Evolutionary conservation across 1,140 invertebrate genomes (phyloP), one percentile per base, ranked within the genome.

Genomic region (Lordiphosa mommai): DNA sequence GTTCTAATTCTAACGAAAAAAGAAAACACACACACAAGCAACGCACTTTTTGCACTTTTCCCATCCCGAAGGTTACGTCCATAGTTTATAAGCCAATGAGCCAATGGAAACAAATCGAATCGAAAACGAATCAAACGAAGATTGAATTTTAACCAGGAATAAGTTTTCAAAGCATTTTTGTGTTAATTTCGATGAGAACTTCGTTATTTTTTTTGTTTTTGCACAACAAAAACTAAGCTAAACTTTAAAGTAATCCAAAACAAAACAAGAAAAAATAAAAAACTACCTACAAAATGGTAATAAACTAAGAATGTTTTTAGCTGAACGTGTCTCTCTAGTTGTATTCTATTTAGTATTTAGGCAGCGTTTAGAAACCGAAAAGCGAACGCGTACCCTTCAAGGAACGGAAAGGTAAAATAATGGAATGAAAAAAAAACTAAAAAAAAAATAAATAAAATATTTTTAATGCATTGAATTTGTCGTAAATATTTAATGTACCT

Each of bases 401-500:
- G 46, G 16, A 55, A 44, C 10, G 40, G 51, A 72, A 49, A 57
- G 46, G 48, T 55, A 50, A 72, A 43, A 34, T 27, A 14, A 17
- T 14, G 2, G 34, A 36, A 60, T 14, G 30, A 14, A 20, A 30
- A 13, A 44, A 20, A 41, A 46, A 13, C 6, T 43, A 37, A 13
- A 32, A 33, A 53, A 32, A 40, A 51, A 63, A 53, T 59, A 68
- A 67, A 71, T 76, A 84, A 60, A 76, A 77, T 82, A 84, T 76
- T 84, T 82, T 84, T 84, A 82, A 84, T 82, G 76, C 77, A 82
- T 82, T 82, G 76, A 82, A 84, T 82, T 84, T 69, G 76, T 82
- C 76, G 76, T 82, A 86, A 74, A 76, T 86, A 86, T 86, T 86
- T 86, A 86, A 74, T 71, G 82, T 86, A 86, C 82, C 82, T 86